Evolutionary conservation across 2,113 vertebrate genomes (phyloP).

Genomic region (Protomyctophum bolini): DNA sequence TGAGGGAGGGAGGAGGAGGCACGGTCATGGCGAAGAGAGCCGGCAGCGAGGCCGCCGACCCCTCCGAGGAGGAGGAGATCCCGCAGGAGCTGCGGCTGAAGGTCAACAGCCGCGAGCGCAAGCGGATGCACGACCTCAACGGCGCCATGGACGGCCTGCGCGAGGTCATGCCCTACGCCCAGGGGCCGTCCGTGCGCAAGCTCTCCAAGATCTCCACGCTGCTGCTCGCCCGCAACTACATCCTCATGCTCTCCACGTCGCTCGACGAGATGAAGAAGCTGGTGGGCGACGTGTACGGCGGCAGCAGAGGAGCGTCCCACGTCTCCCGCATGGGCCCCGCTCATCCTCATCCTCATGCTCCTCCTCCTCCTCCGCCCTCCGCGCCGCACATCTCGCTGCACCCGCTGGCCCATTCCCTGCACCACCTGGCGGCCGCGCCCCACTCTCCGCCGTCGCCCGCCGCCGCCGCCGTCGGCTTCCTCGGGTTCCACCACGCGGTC

Average conservation of each 20-base stretch:
- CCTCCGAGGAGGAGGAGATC: constrained; percentile 64
- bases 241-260: constrained; percentile 84
- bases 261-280: constrained; percentile 86
- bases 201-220: constrained; percentile 86
- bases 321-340: constrained; percentile 45
- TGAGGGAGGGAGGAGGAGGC: constrained; percentile 3
- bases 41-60: constrained; percentile 44
- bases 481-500: constrained; percentile 76
- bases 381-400: constrained; percentile 72
- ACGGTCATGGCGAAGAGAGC: constrained; percentile 61
- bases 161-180: constrained; percentile 85
- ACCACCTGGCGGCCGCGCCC: constrained; percentile 69
- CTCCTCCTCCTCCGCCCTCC: constrained; percentile 65
- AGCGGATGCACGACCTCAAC: constrained; percentile 86
- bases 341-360: constrained; percentile 54
- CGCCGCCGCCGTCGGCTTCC: constrained; percentile 66
- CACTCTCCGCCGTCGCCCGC: constrained; percentile 73
- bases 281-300: constrained; percentile 80
- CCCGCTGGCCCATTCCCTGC: constrained; percentile 77
- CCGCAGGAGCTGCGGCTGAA: constrained; percentile 82
- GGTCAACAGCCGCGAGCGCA: constrained; percentile 85
- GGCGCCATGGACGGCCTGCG: constrained; percentile 85
- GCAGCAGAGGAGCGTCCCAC: constrained; percentile 53
- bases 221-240: constrained; percentile 84
- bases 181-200: constrained; percentile 85